Base-by-base conservation (phyloP, 1,140 invertebrate genomes). In the Piezodorus guildinii region DNA sequence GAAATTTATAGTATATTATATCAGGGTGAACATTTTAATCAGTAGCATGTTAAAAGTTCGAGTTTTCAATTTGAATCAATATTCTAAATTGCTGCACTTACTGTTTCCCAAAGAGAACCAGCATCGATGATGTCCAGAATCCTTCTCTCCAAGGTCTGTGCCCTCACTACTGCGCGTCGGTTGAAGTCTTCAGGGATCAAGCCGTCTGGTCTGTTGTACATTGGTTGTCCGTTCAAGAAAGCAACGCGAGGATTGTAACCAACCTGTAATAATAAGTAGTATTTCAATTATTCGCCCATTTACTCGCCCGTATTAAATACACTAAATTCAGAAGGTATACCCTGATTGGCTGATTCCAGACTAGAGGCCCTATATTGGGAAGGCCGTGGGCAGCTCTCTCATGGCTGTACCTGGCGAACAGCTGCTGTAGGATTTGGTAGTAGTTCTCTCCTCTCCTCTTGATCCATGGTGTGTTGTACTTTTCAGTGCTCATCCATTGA, bases 341-440 rank as follows among this genome's bases (percentile, higher is more conserved):
- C 62, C 80, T 70, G 63, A 83, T 73, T 12, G 78, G 70, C 52
- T 74, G 73, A 69, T 80, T 74, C 70, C 77, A 81, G 66, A 79
- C 77, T 67, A 85, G 73, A 14, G 77, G 72, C 10, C 78, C 75
- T 62, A 86, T 79, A 65, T 83, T 79, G 25, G 79, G 81, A 17
- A 83, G 70, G 43, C 78, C 79, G 65, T 85, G 81, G 8, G 83
- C 81, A 34, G 86, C 69, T 69, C 84, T 79, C 72, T 88, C 85
- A 71, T 86, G 71, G 66, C 85, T 81, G 73, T 85, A 87, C 67
- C 82, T 81, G 34, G 77, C 73, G 58, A 85, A 65, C 2, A 86
- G 54, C 72, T 84, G 83, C 67, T 84, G 81, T 62, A 84, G 78
- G 5, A 73, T 67, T 69, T 75, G 81, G 71, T 80, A 81, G 71